Evolutionary conservation across 2,888 invertebrate species (phyloP).

Genomic region (Spatulosminthurus flaviceps): DNA sequence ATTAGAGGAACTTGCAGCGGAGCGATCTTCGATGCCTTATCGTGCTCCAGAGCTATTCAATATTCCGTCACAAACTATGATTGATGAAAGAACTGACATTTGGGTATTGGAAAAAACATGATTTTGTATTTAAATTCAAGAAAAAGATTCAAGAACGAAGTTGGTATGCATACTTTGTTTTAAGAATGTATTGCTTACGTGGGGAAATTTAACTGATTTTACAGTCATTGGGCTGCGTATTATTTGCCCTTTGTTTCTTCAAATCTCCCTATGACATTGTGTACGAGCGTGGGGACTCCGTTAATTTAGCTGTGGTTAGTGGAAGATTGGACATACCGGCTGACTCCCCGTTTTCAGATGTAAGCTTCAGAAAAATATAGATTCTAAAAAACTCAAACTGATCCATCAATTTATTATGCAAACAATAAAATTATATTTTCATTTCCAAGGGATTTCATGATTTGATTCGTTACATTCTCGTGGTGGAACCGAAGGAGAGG

Average conservation of each 20-base stretch:
- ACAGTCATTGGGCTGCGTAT: slow-evolving; percentile 83
- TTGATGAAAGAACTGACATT: slow-evolving; percentile 86
- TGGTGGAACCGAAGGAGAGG: slow-evolving; percentile 79
- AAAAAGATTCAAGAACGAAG: too few species aligned
- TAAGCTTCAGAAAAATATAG: too few species aligned
- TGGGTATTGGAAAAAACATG: too few species aligned
- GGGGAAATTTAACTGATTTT: slow-evolving; percentile 33
- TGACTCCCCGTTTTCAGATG: slow-evolving; percentile 73
- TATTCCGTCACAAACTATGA: slow-evolving; percentile 80
- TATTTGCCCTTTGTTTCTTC: slow-evolving; percentile 86
- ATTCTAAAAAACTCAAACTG: neutral
- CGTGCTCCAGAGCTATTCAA: slow-evolving; percentile 88
- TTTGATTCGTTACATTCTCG: slow-evolving; percentile 75
- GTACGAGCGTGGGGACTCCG: slow-evolving; percentile 85
- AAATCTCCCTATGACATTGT: slow-evolving; percentile 86
- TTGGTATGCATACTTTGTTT: too few species aligned
- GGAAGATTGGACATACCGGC: slow-evolving; percentile 76
- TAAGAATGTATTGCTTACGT: too few species aligned
- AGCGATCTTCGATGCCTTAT: slow-evolving; percentile 87
- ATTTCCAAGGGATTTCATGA: slow-evolving; percentile 73
- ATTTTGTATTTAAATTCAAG: too few species aligned
- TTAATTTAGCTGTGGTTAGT: slow-evolving; percentile 83
- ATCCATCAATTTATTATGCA: too few species aligned
- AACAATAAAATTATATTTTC: too few species aligned
- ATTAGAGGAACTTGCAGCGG: slow-evolving; percentile 81